Evolutionary conservation across 1,140 invertebrate species (phyloP).

Genomic region (Brachionus plicatilis): DNA sequence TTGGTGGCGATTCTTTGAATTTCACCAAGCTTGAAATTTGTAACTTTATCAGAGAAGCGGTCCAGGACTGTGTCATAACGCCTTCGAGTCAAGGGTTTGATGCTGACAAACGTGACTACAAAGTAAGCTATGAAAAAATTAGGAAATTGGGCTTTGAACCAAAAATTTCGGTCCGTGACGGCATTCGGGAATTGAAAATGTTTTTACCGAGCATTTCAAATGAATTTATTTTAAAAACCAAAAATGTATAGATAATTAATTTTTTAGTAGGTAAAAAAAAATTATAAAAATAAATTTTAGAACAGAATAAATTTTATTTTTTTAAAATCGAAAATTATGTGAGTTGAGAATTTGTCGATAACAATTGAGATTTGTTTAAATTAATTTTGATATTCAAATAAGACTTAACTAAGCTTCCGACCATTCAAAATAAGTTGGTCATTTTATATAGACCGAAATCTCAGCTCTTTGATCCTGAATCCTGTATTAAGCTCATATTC

Average conservation of each 20-base stretch:
- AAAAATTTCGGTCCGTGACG: constrained; percentile 43
- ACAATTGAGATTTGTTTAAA: too few relatives aligned
- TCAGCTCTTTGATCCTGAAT: too few relatives aligned
- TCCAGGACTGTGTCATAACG: constrained; percentile 41
- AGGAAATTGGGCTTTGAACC: constrained; percentile 44
- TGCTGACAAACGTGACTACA: constrained; percentile 43
- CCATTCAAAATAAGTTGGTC: too few relatives aligned
- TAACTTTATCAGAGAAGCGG: constrained; percentile 39
- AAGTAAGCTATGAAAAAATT: constrained; percentile 47
- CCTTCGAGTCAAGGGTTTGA: neutral
- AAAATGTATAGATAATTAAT: constrained; percentile 43
- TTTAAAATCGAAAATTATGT: too few relatives aligned
- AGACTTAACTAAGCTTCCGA: too few relatives aligned
- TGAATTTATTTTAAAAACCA: constrained; percentile 42
- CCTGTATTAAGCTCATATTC: too few relatives aligned
- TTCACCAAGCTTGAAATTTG: constrained; percentile 45
- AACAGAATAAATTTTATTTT: too few relatives aligned
- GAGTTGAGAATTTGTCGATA: too few relatives aligned
- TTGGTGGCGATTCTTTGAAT: constrained; percentile 47
- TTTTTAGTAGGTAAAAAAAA: neutral
- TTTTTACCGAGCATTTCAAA: constrained; percentile 44
- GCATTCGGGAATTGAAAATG: constrained; percentile 44
- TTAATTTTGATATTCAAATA: too few relatives aligned
- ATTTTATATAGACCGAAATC: too few relatives aligned
- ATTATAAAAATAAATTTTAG: too few relatives aligned